These are phyloP conservation scores for Eupsilia transversa DNA, from an alignment of 2,888 invertebrate species.

Conservation along the genomic window DNA sequence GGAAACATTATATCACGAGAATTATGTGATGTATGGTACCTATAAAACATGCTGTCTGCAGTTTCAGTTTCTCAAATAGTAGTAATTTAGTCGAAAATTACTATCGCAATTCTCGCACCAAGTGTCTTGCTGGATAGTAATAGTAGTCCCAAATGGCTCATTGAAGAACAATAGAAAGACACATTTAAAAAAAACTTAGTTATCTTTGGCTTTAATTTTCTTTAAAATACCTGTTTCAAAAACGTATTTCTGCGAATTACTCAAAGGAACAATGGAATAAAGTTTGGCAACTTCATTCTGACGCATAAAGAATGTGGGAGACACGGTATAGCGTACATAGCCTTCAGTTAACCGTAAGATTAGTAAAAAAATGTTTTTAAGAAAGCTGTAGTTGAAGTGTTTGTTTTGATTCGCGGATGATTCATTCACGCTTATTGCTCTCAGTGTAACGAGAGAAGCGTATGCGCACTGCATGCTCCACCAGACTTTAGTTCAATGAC, in stretches of 20 bases:
- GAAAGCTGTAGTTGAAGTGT: slow-evolving; percentile 45
- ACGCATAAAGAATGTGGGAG: slow-evolving; percentile 26
- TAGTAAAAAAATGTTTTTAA: slow-evolving; percentile 15
- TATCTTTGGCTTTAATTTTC: slow-evolving; percentile 42
- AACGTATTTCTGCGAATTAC: slow-evolving; percentile 39
- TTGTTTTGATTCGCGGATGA: slow-evolving; percentile 63
- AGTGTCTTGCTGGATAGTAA: slow-evolving; percentile 22
- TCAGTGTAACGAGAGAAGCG: slow-evolving; percentile 55
- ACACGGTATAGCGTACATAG: slow-evolving; percentile 18
- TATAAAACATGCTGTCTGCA: slow-evolving; percentile 15
- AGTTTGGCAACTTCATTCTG: slow-evolving; percentile 52
- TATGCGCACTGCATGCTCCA: slow-evolving; percentile 61
- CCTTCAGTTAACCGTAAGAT: slow-evolving; percentile 13
- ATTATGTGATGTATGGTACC: slow-evolving; percentile 11
- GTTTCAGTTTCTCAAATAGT: slow-evolving; percentile 16
- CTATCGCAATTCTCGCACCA: slow-evolving; percentile 20
- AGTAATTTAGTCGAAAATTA: slow-evolving; percentile 10
- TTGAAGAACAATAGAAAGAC: slow-evolving; percentile 33
- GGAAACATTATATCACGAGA: slow-evolving; percentile 40
- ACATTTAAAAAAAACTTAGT: slow-evolving; percentile 43
- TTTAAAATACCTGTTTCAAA: slow-evolving; percentile 41
- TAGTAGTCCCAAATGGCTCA: slow-evolving; percentile 43
- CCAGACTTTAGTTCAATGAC: slow-evolving; percentile 69
- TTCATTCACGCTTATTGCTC: slow-evolving; percentile 59
- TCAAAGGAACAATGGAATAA: slow-evolving; percentile 51